A percentile compares a stretch with the other conserved stretches of the same genome.
These are phyloP conservation scores for Lordiphosa clarofinis DNA, from an alignment of 1,140 invertebrate species.

Conservation along the genomic window DNA sequence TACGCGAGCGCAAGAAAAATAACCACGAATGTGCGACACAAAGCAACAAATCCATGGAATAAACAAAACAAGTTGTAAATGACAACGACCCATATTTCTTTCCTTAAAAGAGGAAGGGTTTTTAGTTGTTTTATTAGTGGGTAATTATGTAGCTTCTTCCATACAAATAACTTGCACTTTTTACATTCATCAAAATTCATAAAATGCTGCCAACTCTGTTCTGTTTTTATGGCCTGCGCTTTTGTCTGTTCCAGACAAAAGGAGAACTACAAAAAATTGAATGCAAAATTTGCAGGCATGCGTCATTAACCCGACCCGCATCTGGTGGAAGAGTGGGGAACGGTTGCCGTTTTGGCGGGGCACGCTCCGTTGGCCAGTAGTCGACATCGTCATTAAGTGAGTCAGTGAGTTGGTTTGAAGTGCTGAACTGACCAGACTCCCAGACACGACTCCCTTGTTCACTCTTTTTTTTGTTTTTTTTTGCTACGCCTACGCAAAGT, in stretches of 20 bases:
- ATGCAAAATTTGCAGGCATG: conserved; percentile 49
- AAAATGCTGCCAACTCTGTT: too few species aligned
- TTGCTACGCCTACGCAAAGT: conserved; percentile 42
- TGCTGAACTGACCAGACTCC: conserved; percentile 29
- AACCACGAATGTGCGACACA: too few species aligned
- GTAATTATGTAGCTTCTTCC: too few species aligned
- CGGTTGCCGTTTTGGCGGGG: conserved; percentile 26
- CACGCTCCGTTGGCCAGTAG: conserved; percentile 39
- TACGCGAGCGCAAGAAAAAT: not conserved
- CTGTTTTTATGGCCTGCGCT: too few species aligned
- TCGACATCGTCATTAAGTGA: conserved; percentile 35
- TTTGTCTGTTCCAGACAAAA: too few species aligned
- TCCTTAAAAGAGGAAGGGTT: too few species aligned
- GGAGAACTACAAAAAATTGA: conserved; percentile 37
- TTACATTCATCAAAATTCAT: too few species aligned
- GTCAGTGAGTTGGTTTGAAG: conserved; percentile 30
- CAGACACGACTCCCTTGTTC: conserved; percentile 5
- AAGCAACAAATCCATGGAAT: too few species aligned
- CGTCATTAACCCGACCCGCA: conserved; percentile 37
- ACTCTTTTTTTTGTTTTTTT: not conserved
- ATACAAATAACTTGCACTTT: too few species aligned
- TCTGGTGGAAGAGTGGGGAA: not conserved
- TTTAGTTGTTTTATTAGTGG: too few species aligned
- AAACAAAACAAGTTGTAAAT: too few species aligned
- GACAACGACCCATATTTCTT: too few species aligned